Conservation (phyloP, 2,888 invertebrate species). For the Chydorus sphaericus region DNA sequence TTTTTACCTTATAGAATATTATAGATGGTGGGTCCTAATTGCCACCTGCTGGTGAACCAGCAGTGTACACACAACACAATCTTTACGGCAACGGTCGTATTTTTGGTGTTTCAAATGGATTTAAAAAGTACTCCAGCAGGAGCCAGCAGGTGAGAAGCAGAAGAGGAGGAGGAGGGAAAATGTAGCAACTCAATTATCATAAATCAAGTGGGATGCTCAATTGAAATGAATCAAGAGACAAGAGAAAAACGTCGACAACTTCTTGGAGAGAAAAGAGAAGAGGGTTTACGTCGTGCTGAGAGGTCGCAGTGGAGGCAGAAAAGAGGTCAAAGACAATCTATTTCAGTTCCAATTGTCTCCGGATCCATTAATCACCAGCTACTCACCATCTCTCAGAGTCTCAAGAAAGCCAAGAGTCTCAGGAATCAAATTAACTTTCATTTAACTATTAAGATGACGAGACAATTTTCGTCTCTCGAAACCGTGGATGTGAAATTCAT, state of each 20-base stretch:
- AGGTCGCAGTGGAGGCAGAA: too few species aligned
- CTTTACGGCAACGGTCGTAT: too few species aligned
- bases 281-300: neutral
- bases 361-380: neutral
- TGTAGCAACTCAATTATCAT: slow-evolving; percentile 1
- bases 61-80: neutral
- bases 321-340: neutral
- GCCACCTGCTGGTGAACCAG: neutral
- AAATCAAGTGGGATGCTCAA: neutral
- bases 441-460: too few species aligned
- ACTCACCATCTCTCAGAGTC: neutral
- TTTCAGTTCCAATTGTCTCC: slow-evolving; percentile 4
- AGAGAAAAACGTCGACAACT: neutral
- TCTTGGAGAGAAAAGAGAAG: too few species aligned
- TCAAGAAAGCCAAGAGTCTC: neutral
- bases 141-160: too few species aligned
- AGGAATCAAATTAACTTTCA: too few species aligned
- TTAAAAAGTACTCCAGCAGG: neutral
- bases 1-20: too few species aligned
- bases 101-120: neutral
- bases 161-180: neutral
- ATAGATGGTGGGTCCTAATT: too few species aligned
- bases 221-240: neutral
- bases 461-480: too few species aligned
- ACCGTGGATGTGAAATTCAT: too few species aligned